Evolutionary conservation across 2,797 vertebrate species (phyloP), one percentile per base, ranked within the genome.

Genomic region (Perodicticus potto): DNA sequence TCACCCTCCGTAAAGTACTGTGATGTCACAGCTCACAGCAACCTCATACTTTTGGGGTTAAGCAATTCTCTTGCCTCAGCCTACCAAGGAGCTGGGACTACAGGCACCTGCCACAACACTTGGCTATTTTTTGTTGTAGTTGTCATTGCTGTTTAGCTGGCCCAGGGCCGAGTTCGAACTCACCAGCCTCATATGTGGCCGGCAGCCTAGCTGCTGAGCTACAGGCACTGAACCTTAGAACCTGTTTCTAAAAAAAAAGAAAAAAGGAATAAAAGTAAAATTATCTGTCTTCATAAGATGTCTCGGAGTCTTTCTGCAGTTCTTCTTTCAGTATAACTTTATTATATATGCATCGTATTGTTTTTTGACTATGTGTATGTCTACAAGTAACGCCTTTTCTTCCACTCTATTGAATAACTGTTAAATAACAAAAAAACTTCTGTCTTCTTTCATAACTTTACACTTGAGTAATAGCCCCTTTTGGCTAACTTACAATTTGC

Each of bases 381-480:
- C 32, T 34, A 43, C 57, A 91, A 17, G 5, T 86, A 91, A 57
- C n/a, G 23, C 11, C 27, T 93, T 70, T 88, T 49, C 40, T 94
- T 57, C 27, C 22, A 89, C 11, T 29, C 25, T 70, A 37, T 74
- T 89, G 91, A 95, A 55, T 82, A 96, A 53, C 40, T 59, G 11
- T 34, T 67, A 4, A n/a, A 49, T 49, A 49, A 49, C 49, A 67
- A 69, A 78, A 13, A 9, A 9, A n/a, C 0, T 20, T 49, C 34
- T 83, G 69, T 69, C 59, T 87, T 94, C 55, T 93, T 93, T 70
- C 11, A 61, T 9, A 86, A 27, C 12, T 70, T 86, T 77, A 57
- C 57, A 55, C 9, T 53, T 78, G n/a, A 89, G 85, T 93, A 53
- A 91, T 20, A 67, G 34, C 53, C 8, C 65, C 65, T 61, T 40